Evolutionary conservation across 2,113 vertebrate species (phyloP).

Genomic region (Pteronura brasiliensis): DNA sequence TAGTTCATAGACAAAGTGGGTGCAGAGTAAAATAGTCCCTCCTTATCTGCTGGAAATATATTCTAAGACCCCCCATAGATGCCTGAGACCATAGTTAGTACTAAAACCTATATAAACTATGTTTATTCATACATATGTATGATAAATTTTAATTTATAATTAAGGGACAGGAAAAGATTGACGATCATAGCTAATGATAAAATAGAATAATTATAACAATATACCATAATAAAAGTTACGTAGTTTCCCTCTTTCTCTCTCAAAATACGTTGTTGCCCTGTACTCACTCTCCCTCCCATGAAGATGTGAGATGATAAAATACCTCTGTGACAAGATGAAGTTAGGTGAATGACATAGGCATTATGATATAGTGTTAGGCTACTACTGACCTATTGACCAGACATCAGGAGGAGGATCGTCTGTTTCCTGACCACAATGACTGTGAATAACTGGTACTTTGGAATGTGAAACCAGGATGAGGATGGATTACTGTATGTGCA

Average conservation of each 20-base stretch:
- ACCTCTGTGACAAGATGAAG: not conserved
- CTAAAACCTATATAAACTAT: not conserved
- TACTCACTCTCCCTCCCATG: too few species aligned
- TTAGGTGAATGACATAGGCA: not conserved
- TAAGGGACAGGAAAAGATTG: not conserved
- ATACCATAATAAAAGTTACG: not conserved
- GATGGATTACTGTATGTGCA: not conserved
- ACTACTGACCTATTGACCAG: not conserved
- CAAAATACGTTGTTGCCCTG: not conserved
- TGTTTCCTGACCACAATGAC: not conserved
- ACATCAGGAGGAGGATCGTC: not conserved
- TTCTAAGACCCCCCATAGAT: not conserved
- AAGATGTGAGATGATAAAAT: not conserved
- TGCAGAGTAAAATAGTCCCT: not conserved
- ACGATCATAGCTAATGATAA: not conserved
- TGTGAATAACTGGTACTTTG: not conserved
- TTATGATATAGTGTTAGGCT: not conserved
- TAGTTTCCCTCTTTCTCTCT: not conserved
- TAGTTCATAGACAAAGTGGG: not conserved
- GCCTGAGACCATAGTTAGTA: not conserved
- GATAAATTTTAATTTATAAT: not conserved
- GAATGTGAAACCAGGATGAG: not conserved
- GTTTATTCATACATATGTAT: not conserved
- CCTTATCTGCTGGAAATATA: not conserved
- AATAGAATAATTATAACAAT: not conserved